phyloP scores from a whole-genome alignment of 1,140 invertebrate species.

The Hylaeus volcanicus region DNA sequence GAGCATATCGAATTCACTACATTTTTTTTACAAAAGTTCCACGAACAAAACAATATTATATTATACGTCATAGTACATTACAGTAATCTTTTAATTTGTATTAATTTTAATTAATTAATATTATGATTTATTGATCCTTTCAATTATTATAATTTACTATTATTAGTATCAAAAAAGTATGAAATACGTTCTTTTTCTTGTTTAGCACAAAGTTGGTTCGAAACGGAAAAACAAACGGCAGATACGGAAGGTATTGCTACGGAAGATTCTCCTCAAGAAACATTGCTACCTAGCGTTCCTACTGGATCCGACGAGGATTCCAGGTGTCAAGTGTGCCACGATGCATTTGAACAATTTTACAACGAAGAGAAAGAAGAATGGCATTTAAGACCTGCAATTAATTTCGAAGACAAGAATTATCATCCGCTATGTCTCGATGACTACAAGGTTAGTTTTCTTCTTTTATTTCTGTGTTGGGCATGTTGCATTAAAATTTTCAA shows the following conservation, averaged over 20 bases:
- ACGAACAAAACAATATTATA: no score
- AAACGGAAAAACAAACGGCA: constrained; percentile 84
- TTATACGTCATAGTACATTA: no score
- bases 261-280: constrained; percentile 80
- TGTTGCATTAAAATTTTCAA: constrained; percentile 35
- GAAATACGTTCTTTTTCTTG: neutral
- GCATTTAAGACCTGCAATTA: constrained; percentile 92
- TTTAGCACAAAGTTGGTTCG: constrained; percentile 93
- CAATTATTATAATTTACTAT: neutral
- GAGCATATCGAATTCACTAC: no score
- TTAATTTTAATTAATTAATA: no score
- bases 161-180: neutral
- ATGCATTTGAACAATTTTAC: constrained; percentile 96
- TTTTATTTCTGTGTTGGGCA: neutral
- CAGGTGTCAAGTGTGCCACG: constrained; percentile 92
- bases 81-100: no score
- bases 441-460: constrained; percentile 84
- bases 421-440: constrained; percentile 96
- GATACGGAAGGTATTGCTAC: constrained; percentile 79
- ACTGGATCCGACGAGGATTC: constrained; percentile 84
- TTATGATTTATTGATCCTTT: no score
- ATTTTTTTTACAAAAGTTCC: no score
- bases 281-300: constrained; percentile 83
- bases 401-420: constrained; percentile 89
- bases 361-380: constrained; percentile 98